These are phyloP conservation scores for Drosophila rufa DNA, from an alignment of 1,140 invertebrate genomes.

Conservation along the genomic window DNA sequence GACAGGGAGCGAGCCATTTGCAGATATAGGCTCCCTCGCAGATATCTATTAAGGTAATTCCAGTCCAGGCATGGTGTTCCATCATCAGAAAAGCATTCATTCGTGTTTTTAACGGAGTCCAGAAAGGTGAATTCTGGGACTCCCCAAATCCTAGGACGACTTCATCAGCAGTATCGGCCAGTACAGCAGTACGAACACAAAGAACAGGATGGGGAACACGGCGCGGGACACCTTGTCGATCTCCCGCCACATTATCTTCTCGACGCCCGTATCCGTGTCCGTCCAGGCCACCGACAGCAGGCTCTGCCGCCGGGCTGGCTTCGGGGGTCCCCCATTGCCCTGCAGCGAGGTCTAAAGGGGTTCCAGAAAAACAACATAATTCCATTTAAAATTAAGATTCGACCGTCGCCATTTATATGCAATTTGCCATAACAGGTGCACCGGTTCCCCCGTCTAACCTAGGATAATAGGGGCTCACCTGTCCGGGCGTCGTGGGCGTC, in stretches of 20 bases:
- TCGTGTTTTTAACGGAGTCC: slow-evolving; percentile 82
- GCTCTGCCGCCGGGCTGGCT: slow-evolving; percentile 78
- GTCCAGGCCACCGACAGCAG: slow-evolving; percentile 87
- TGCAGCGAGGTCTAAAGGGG: slow-evolving; percentile 77
- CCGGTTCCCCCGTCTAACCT: slow-evolving; percentile 25
- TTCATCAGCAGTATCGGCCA: slow-evolving; percentile 91
- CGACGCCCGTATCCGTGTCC: slow-evolving; percentile 88
- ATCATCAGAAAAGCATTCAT: slow-evolving; percentile 12
- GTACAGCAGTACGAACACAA: slow-evolving; percentile 90
- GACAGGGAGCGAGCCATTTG: slow-evolving; percentile 10
- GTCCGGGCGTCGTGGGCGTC: slow-evolving; percentile 84
- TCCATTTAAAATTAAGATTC: not conserved
- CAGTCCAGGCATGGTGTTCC: slow-evolving; percentile 31
- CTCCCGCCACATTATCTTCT: slow-evolving; percentile 89
- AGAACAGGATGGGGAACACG: slow-evolving; percentile 90
- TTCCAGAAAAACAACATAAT: slow-evolving; percentile 7
- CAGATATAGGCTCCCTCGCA: slow-evolving; percentile 1
- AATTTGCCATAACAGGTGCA: slow-evolving; percentile 52
- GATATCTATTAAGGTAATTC: slow-evolving; percentile 15
- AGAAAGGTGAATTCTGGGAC: slow-evolving; percentile 80
- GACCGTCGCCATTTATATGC: not conserved
- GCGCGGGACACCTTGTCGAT: slow-evolving; percentile 89
- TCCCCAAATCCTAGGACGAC: slow-evolving; percentile 86
- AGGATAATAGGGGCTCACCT: slow-evolving; percentile 67
- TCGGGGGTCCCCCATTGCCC: slow-evolving; percentile 82